These are phyloP conservation scores for Mimumesa dahlbomi DNA, from an alignment of 2,888 invertebrate genomes.

Conservation along the genomic window DNA sequence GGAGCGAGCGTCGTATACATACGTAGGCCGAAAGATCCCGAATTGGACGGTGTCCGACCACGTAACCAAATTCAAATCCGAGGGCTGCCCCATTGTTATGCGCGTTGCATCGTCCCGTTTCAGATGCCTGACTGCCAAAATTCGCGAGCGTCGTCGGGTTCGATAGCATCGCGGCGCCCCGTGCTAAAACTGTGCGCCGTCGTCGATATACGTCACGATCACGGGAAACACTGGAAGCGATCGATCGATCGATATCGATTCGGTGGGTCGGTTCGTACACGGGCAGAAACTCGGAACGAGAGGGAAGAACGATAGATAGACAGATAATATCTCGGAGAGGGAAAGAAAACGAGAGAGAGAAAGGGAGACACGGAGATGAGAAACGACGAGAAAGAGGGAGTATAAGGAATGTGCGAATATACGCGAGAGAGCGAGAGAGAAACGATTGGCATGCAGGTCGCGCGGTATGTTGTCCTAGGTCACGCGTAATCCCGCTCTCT, in stretches of 20 bases:
- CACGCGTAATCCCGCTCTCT: slow-evolving; percentile 75
- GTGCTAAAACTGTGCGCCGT: slow-evolving; percentile 59
- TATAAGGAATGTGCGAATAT: slow-evolving; percentile 60
- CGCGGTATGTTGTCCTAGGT: slow-evolving; percentile 79
- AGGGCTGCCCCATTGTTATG: slow-evolving; percentile 74
- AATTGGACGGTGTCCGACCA: slow-evolving; percentile 46
- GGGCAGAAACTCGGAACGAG: too few species aligned
- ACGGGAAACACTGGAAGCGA: slow-evolving; percentile 53
- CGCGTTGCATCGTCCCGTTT: slow-evolving; percentile 57
- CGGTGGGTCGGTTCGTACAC: slow-evolving; percentile 1
- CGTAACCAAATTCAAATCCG: slow-evolving; percentile 73
- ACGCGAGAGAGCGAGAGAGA: slow-evolving; percentile 62
- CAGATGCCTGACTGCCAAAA: slow-evolving; percentile 69
- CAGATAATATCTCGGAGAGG: too few species aligned
- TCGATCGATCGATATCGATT: slow-evolving; percentile 53
- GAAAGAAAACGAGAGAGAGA: background rate
- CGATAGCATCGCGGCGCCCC: slow-evolving; percentile 64
- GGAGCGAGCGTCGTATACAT: background rate
- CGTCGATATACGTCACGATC: slow-evolving; percentile 71
- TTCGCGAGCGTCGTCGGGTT: slow-evolving; percentile 54
- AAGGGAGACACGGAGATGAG: slow-evolving; percentile 28
- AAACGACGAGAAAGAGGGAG: slow-evolving; percentile 47
- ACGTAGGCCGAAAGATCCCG: slow-evolving; percentile 25
- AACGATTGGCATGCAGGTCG: slow-evolving; percentile 79
- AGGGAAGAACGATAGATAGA: too few species aligned